Base-by-base conservation (phyloP, 1,140 invertebrate genomes). In the Mya arenaria region DNA sequence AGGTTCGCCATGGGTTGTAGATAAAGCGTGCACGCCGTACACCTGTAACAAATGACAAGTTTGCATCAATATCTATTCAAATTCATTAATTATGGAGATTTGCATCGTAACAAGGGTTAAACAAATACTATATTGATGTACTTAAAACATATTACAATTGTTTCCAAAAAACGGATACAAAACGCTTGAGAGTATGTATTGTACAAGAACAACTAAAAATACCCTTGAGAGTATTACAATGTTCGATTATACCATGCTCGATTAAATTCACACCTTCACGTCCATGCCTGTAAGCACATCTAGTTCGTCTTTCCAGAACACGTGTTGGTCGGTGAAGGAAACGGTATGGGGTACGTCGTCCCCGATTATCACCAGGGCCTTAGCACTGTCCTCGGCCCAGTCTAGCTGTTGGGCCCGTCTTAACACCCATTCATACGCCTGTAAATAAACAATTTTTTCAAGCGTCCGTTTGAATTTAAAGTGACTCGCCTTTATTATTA, bases 351-450 rank as follows among this genome's bases (percentile, higher is more conserved):
- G 90, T 32, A 77, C 44, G 19, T 74, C 65, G 69, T 91, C 90
- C 15, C 90, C 90, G 58, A 91, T 91, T n/a, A 91, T 85, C 1
- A 91, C 88, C 78, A 91, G 80, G 4, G 90, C 90, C 65, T 91
- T 91, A 23, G 90, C 90, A 1, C 90, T 89, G n/a, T 90, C 85
- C 68, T 91, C 90, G 6, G 89, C 86, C 90, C 90, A 91, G 71
- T 91, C 90, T 44, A 91, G 56, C 8, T 85, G 82, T 36, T 91
- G 88, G 0, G 90, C 86, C 73, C 88, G 89, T 6, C 84, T 65
- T 44, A 91, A 56, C 0, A 86, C 88, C 89, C 88, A 90, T 73
- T 91, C 90, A 63, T 91, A 91, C 32, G 88, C 89, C 89, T 91
- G 62, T 0, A 83, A 37, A 73, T 4, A 32, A n/a, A n/a, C n/a